Percentiles rank a stretch among this genome's conserved stretches.
These are phyloP conservation scores for Ophiothrix spiculata DNA, from an alignment of 35 echinoderm and acorn worm species.

Conservation along the genomic window DNA sequence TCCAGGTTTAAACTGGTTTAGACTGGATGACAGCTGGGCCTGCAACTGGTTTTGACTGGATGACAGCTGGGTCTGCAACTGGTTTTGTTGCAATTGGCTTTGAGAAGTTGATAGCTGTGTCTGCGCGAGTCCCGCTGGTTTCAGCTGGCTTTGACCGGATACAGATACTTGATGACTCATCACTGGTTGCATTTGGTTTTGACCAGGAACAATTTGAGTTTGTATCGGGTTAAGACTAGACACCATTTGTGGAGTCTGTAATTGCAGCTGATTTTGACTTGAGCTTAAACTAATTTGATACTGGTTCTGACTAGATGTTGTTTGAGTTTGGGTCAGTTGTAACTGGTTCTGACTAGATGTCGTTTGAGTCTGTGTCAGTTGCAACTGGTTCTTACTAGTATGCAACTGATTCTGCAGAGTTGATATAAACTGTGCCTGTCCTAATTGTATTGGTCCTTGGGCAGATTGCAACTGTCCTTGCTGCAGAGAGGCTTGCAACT, in stretches of 20 bases:
- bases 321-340: background rate
- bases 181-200: no score
- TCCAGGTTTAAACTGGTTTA: background rate
- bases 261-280: no score
- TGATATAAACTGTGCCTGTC: no score
- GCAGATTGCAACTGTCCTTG: background rate
- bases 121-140: no score
- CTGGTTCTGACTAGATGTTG: background rate
- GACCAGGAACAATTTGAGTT: no score
- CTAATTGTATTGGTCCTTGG: no score
- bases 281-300: no score
- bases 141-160: background rate
- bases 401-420: constrained; percentile 4
- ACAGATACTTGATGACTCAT: no score
- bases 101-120: no score
- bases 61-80: background rate
- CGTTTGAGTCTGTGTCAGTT: background rate
- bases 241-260: no score
- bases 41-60: background rate
- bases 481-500: background rate
- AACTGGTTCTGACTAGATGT: background rate
- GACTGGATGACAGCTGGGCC: background rate
- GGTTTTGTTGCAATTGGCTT: background rate
- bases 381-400: background rate
- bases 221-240: no score